These are phyloP conservation scores for Eumacrocentrus americanus DNA, from an alignment of 2,888 invertebrate genomes.

Conservation along the genomic window DNA sequence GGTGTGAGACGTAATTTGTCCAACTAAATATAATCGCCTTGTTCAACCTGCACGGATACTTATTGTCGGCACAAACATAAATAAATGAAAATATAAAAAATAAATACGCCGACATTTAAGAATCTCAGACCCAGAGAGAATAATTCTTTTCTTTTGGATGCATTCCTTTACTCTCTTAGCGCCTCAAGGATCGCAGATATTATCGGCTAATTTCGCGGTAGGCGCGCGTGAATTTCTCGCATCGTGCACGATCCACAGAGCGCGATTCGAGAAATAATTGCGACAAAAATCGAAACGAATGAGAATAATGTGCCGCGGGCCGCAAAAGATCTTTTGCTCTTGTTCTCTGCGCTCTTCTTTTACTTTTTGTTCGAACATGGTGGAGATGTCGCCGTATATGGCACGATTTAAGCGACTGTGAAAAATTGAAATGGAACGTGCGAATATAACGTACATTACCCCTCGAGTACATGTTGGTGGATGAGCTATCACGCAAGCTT, in stretches of 20 bases:
- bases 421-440: slow-evolving; percentile 24
- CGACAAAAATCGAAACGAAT: slow-evolving; percentile 13
- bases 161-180: not conserved
- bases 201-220: slow-evolving; percentile 7
- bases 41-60: no score
- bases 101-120: no score
- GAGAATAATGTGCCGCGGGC: not conserved
- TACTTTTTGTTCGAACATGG: not conserved
- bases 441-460: slow-evolving; percentile 15
- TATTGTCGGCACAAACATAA: no score
- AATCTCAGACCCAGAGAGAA: no score
- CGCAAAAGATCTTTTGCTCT: not conserved
- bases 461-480: not conserved
- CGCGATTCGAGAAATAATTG: not conserved
- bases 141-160: slow-evolving; percentile 2
- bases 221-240: slow-evolving; percentile 12
- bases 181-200: slow-evolving; percentile 7
- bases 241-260: slow-evolving; percentile 10
- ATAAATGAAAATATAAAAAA: no score
- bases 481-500: not conserved
- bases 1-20: slow-evolving; percentile 25
- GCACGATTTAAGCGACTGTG: slow-evolving; percentile 15
- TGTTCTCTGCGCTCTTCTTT: not conserved
- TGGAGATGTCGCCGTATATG: slow-evolving; percentile 16
- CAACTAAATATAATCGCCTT: no score